Evolutionary conservation across 1,140 invertebrate genomes (phyloP).

Genomic region (Scaptomyza hsui): DNA sequence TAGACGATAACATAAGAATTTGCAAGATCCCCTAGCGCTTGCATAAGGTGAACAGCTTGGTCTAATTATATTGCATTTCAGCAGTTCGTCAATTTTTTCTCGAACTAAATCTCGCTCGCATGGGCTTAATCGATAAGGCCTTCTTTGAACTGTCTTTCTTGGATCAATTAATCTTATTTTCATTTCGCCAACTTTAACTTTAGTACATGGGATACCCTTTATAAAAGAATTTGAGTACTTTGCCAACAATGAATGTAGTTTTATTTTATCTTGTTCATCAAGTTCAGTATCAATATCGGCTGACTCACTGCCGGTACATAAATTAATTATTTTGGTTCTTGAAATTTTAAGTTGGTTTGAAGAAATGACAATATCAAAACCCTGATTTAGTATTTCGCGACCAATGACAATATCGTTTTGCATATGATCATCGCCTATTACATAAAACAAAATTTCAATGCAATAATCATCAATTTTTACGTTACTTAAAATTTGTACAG

Average conservation of each 20-base stretch:
- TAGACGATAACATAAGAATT: too few relatives aligned
- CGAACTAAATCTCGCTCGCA: too few relatives aligned
- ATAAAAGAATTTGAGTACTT: slow-evolving; percentile 25
- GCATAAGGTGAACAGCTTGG: too few relatives aligned
- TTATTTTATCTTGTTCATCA: slow-evolving; percentile 24
- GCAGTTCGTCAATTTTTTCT: too few relatives aligned
- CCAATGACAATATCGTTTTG: slow-evolving; percentile 39
- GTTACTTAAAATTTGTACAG: slow-evolving; percentile 33
- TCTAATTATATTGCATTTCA: too few relatives aligned
- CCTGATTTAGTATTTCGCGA: slow-evolving; percentile 31
- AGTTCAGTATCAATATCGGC: too few relatives aligned
- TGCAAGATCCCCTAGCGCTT: too few relatives aligned
- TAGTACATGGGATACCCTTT: slow-evolving; percentile 16
- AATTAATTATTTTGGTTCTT: slow-evolving; percentile 27
- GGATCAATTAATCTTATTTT: slow-evolving; percentile 5
- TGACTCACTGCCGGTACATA: slow-evolving; percentile 10
- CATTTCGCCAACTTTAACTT: slow-evolving; percentile 12
- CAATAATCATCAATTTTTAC: slow-evolving; percentile 22
- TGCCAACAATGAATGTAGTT: slow-evolving; percentile 16
- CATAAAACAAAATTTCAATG: slow-evolving; percentile 33
- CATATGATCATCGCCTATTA: slow-evolving; percentile 35
- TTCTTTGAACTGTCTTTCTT: too few relatives aligned
- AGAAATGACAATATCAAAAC: slow-evolving; percentile 39
- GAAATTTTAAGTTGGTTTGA: slow-evolving; percentile 27
- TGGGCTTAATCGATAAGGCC: too few relatives aligned